Base-by-base conservation (phyloP, 2,888 invertebrate genomes). In the Platycheirus rosarum region DNA sequence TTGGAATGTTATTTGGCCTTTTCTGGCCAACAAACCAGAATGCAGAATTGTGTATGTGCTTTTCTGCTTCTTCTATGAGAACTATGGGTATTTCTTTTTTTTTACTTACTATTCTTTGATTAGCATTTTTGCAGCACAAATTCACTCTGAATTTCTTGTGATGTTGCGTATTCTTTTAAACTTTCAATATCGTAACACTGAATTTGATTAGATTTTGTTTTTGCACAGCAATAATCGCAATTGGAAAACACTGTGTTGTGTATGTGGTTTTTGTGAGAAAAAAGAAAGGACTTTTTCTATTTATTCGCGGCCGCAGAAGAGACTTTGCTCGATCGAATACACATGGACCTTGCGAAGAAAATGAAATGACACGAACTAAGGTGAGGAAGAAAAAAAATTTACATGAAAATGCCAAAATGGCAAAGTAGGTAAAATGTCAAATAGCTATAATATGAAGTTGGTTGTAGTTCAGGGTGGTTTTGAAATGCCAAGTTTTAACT, bases 51-150 rank as follows among this genome's bases (percentile, higher is more conserved):
- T 62, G 70, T 76, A 71, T 44, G 35, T 48, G 46, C 2, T 35
- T 18, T 9, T 49, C n/a, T 49, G 35, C 62, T 42, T 13, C 26
- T 32, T 53, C 37, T 80, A 66, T 77, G 53, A 60, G 46, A 60
- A 40, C n/a, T 42, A 42, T 23, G 57, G 11, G 26, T 53, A 55
- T 55, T 55, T 42, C 40, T 62, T 40, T 63, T 37, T 71, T 23
- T 48, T 55, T 77, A 82, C 82, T 82, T 82, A 82, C 82, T 40
- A 82, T 82, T 82, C 82, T 82, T 82, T 82, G 77, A 82, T 82
- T 68, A 82, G 66, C 82, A 82, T 82, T 82, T 76, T 82, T 77
- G 77, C 82, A 82, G 82, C 82, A 82, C 82, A 68, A 76, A 49
- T 82, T 82, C 71, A 82, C 71, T n/a, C n/a, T 57, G 37, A 77